These are phyloP conservation scores for Phyllostomus hastatus DNA, from an alignment of 2,113 vertebrate genomes.

Conservation along the genomic window DNA sequence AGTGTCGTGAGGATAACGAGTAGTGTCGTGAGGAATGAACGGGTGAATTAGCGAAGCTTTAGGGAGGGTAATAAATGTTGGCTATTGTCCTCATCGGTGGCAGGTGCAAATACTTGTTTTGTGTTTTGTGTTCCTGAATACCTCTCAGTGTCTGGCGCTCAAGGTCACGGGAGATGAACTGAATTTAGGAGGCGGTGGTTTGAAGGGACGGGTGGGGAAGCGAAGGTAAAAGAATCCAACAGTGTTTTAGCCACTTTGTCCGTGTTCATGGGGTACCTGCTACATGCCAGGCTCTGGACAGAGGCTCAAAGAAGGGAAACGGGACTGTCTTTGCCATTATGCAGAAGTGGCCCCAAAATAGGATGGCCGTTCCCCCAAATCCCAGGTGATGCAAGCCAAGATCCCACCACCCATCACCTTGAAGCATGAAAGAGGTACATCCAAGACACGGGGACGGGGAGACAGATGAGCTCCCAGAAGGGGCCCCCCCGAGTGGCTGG, in stretches of 20 bases:
- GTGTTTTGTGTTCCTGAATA: neutral
- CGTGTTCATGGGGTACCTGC: neutral
- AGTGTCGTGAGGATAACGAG: neutral
- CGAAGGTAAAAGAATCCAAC: fast-evolving
- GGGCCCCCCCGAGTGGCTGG: neutral
- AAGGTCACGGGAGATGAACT: fast-evolving
- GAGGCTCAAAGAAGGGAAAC: neutral
- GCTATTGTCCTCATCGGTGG: fast-evolving
- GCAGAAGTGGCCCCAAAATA: neutral
- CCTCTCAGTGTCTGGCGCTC: fast-evolving
- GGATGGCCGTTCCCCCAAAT: neutral
- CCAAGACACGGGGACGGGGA: neutral
- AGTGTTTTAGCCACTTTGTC: fast-evolving
- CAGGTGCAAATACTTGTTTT: too few species aligned
- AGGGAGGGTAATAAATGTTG: too few species aligned
- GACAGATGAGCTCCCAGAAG: fast-evolving
- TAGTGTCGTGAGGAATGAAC: neutral
- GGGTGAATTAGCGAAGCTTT: neutral
- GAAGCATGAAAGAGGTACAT: neutral
- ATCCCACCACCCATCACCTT: neutral
- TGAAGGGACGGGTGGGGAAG: fast-evolving
- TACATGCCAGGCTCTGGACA: neutral
- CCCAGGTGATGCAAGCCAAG: neutral
- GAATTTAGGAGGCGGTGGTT: fast-evolving
- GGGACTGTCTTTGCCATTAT: neutral